Evolutionary conservation across 2,888 invertebrate species (phyloP).

Genomic region (Idaea straminata): DNA sequence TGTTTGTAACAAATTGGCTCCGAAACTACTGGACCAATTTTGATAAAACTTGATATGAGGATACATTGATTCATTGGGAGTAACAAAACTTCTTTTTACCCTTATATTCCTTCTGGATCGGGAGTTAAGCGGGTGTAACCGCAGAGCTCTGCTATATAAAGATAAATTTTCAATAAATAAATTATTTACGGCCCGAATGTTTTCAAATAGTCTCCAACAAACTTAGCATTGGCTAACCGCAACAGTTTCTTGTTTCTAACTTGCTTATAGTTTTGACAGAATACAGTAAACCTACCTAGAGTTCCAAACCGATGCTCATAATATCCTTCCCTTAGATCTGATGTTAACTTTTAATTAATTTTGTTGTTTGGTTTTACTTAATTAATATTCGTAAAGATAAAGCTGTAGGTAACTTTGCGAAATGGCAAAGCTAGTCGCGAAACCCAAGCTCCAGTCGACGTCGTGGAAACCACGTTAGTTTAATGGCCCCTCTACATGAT

Average conservation of each 20-base stretch:
- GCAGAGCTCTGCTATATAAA: too few species aligned
- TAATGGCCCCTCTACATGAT: too few species aligned
- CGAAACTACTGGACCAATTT: too few species aligned
- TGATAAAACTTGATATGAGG: too few species aligned
- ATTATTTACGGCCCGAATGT: not conserved
- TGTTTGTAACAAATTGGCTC: too few species aligned
- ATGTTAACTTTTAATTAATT: slow-evolving; percentile 5
- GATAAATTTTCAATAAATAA: not conserved
- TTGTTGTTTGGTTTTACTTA: not conserved
- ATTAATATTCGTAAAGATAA: not conserved
- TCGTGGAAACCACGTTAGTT: too few species aligned
- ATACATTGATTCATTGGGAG: too few species aligned
- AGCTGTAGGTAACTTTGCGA: not conserved
- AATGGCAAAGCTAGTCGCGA: too few species aligned
- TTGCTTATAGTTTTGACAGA: slow-evolving; percentile 39
- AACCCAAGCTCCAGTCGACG: too few species aligned
- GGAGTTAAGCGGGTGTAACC: too few species aligned
- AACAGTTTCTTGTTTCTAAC: slow-evolving; percentile 42
- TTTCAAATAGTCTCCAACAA: slow-evolving; percentile 23
- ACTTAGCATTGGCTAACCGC: slow-evolving; percentile 36
- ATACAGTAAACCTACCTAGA: slow-evolving; percentile 27
- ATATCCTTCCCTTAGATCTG: slow-evolving; percentile 7
- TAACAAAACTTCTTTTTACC: too few species aligned
- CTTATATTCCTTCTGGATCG: too few species aligned
- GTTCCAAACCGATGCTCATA: slow-evolving; percentile 21